phyloP scores from a whole-genome alignment of 2,797 vertebrate genomes.

The Capromys pilorides region DNA sequence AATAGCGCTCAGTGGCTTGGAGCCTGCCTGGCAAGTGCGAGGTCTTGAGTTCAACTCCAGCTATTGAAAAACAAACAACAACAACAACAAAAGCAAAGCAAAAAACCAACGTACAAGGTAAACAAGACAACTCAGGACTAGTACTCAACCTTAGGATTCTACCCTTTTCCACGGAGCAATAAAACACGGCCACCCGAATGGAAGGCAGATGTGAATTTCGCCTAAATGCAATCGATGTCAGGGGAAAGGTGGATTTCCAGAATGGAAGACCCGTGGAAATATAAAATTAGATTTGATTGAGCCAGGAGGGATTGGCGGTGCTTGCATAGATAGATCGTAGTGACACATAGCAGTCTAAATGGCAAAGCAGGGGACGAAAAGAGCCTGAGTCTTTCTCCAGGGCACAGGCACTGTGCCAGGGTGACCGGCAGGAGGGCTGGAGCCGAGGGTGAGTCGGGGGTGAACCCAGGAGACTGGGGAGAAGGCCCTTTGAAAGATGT shows the following conservation, averaged over 20 bases:
- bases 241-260: constrained; percentile 12
- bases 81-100: no score
- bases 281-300: constrained; percentile 12
- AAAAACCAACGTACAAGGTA: no score
- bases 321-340: background rate
- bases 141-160: constrained; percentile 22
- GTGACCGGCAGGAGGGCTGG: no score
- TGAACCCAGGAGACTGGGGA: background rate
- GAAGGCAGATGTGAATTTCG: constrained; percentile 18
- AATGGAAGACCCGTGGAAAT: background rate
- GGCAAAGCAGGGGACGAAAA: background rate
- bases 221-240: background rate
- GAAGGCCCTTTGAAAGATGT: background rate
- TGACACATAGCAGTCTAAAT: background rate
- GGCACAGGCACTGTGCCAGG: background rate
- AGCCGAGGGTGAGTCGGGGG: fast-evolving
- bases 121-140: background rate
- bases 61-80: no score
- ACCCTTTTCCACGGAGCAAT: background rate
- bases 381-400: background rate
- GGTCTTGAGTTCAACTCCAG: no score
- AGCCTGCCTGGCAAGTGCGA: no score
- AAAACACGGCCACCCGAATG: background rate
- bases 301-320: background rate
- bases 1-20: no score